phyloP scores from a whole-genome alignment of 23 tunicate genomes.

The Halocynthia aurantium region DNA sequence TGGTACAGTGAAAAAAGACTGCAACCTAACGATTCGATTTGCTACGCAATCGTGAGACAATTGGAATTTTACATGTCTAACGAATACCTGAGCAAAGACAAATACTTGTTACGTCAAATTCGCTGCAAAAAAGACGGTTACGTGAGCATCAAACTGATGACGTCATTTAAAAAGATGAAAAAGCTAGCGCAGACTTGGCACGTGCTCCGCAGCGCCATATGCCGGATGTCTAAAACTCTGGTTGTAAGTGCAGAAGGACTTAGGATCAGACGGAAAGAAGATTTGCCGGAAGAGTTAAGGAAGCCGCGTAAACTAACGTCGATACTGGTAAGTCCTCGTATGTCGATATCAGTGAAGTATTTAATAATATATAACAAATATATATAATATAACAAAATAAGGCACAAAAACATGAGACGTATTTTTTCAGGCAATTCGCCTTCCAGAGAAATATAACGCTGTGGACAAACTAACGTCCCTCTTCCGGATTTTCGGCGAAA shows the following conservation, averaged over 20 bases:
- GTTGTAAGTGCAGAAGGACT: constrained; percentile 84
- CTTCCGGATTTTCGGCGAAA: constrained; percentile 81
- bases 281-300: constrained; percentile 60
- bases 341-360: too few relatives aligned
- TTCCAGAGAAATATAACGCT: constrained; percentile 71
- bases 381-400: too few relatives aligned
- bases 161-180: constrained; percentile 58
- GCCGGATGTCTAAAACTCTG: constrained; percentile 40
- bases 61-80: constrained; percentile 51
- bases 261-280: constrained; percentile 48
- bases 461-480: constrained; percentile 63
- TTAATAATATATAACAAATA: too few relatives aligned
- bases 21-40: constrained; percentile 23
- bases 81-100: constrained; percentile 39
- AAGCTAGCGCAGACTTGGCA: constrained; percentile 85
- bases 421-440: constrained; percentile 72
- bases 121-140: constrained; percentile 43
- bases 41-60: constrained; percentile 52
- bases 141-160: constrained; percentile 30
- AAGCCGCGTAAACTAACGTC: constrained; percentile 85
- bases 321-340: constrained; percentile 54
- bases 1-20: constrained; percentile 33
- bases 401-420: neutral
- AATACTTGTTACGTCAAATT: constrained; percentile 36
- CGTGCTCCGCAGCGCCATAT: constrained; percentile 95